Evolutionary conservation across 2,888 invertebrate species (phyloP).

Genomic region (Harpagoxenus sublaevis): DNA sequence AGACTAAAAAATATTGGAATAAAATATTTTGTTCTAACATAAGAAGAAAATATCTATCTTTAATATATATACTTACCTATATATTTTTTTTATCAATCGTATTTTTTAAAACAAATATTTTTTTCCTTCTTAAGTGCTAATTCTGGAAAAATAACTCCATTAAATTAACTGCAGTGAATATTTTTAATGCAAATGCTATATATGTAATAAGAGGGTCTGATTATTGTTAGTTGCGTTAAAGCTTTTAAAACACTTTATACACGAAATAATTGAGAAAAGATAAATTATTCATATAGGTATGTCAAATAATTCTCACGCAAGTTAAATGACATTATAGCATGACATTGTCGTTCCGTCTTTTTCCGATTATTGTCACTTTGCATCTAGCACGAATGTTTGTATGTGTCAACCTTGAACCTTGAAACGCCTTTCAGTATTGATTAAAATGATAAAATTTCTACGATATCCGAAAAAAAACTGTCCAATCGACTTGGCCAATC

Average conservation of each 20-base stretch:
- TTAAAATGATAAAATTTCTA: constrained; percentile 69
- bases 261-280: not conserved
- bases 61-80: not conserved
- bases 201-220: not conserved
- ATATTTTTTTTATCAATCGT: not conserved
- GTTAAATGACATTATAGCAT: not conserved
- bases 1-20: not conserved
- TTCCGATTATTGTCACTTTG: constrained; percentile 5
- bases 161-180: not conserved
- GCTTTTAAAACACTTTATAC: not conserved
- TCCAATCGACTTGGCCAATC: constrained; percentile 57
- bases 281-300: not conserved
- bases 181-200: not conserved
- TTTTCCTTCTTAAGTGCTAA: not conserved
- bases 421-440: constrained; percentile 74
- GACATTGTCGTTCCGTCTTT: not conserved
- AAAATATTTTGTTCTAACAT: not conserved
- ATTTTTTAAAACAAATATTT: not conserved
- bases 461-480: constrained; percentile 42
- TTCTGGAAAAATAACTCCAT: not conserved
- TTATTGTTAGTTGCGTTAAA: not conserved
- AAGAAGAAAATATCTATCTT: not conserved
- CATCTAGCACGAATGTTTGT: not conserved
- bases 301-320: not conserved
- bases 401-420: constrained; percentile 59